A percentile compares a stretch with the other conserved stretches of the same genome.
phyloP scores from a whole-genome alignment of 2,797 vertebrate genomes.

The Stomatorhinus walkeri region DNA sequence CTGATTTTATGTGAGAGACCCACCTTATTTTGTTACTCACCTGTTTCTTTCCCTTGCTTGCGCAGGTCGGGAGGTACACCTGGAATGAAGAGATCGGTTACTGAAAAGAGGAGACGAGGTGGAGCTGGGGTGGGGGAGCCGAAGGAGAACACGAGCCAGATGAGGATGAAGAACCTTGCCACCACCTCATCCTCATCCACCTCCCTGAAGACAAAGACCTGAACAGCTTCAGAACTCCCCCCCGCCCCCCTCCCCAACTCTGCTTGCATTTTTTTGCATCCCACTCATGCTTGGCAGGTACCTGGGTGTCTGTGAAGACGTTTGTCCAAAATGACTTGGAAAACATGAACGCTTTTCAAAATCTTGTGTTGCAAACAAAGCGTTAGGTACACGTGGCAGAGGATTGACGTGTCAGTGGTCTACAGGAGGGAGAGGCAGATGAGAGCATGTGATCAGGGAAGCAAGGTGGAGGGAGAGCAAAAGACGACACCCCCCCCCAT shows the following conservation, averaged over 20 bases:
- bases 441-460: not conserved
- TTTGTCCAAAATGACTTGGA: not conserved
- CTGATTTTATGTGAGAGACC: not conserved
- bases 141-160: not conserved
- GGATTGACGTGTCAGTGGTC: not conserved
- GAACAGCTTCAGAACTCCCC: not conserved
- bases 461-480: not conserved
- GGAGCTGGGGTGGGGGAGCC: not conserved
- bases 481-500: not conserved
- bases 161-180: not conserved
- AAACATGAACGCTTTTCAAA: not conserved
- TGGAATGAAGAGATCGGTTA: not conserved
- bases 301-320: not conserved
- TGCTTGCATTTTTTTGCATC: conserved; percentile 1
- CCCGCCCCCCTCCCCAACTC: not conserved
- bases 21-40: not conserved
- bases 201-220: not conserved
- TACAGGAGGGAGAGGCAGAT: not conserved
- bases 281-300: not conserved
- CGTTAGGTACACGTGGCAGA: not conserved
- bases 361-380: not conserved
- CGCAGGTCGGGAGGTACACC: not conserved
- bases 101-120: not conserved
- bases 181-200: not conserved
- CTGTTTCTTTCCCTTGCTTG: not conserved